A percentile compares a stretch with the other conserved stretches of the same genome.
phyloP scores from a whole-genome alignment of 2,113 vertebrate genomes.

The Gopherus flavomarginatus region DNA sequence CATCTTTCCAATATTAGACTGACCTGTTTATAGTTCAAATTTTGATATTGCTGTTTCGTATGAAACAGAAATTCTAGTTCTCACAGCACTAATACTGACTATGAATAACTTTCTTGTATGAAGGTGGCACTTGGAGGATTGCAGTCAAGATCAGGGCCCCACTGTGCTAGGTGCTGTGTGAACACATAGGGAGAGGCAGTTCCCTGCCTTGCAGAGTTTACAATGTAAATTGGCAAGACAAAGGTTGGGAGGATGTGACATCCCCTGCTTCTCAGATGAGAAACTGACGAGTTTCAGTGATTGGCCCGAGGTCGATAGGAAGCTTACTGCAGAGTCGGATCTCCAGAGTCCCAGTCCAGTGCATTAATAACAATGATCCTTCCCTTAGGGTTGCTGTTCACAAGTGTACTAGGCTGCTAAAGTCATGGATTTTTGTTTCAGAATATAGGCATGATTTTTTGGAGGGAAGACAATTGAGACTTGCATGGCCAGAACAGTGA shows the following conservation, averaged over 20 bases:
- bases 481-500: no score
- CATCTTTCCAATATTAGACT: no score
- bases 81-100: neutral
- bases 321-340: neutral
- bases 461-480: no score
- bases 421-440: no score
- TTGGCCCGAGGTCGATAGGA: neutral
- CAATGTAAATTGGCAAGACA: neutral
- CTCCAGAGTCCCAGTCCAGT: neutral
- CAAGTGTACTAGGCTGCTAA: no score
- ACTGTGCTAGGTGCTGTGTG: neutral
- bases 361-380: no score
- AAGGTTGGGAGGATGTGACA: neutral
- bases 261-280: neutral
- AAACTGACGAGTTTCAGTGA: neutral
- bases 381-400: no score
- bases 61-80: neutral
- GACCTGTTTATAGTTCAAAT: neutral
- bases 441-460: no score
- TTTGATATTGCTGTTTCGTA: neutral
- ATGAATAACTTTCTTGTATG: neutral
- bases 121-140: neutral
- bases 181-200: neutral
- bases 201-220: neutral
- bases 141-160: no score